Evolutionary conservation across 2,113 vertebrate species (phyloP).

Genomic region (Neodon shergylaensis): DNA sequence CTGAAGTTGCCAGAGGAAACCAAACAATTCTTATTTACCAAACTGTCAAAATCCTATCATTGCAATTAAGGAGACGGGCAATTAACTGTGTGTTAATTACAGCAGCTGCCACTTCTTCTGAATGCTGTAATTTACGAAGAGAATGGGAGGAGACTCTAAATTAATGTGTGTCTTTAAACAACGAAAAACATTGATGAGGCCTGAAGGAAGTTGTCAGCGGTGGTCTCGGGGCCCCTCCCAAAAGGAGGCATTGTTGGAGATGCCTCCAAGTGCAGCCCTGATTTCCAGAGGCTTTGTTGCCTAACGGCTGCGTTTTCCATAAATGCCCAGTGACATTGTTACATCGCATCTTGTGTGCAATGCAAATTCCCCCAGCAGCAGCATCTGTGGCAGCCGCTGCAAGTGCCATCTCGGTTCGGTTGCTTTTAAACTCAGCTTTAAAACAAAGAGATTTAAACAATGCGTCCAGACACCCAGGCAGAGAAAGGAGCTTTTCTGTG

Average conservation of each 20-base stretch:
- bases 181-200: conserved; percentile 76
- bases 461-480: not conserved
- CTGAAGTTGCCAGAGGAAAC: conserved; percentile 83
- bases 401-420: not conserved
- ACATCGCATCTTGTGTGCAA: not conserved
- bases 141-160: conserved; percentile 85
- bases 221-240: not conserved
- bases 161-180: conserved; percentile 86
- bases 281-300: conserved; percentile 29
- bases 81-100: conserved; percentile 90
- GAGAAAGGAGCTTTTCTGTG: not conserved
- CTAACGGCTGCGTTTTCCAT: not conserved
- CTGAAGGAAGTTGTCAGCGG: conserved; percentile 22
- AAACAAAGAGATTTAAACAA: conserved; percentile 52
- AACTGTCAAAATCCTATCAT: conserved; percentile 89
- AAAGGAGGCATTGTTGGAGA: conserved; percentile 38
- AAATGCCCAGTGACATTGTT: conserved; percentile 7
- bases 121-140: conserved; percentile 87
- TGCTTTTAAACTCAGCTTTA: conserved; percentile 28
- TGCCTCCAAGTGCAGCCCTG: accelerated
- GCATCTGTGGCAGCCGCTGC: conserved; percentile 39
- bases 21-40: conserved; percentile 88
- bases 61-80: conserved; percentile 88
- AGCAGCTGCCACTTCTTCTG: conserved; percentile 88
- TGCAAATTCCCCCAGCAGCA: not conserved